Percentiles rank a stretch among this genome's conserved stretches.
These are phyloP conservation scores for Rhineura floridana DNA, from an alignment of 2,113 vertebrate species.

Conservation along the genomic window DNA sequence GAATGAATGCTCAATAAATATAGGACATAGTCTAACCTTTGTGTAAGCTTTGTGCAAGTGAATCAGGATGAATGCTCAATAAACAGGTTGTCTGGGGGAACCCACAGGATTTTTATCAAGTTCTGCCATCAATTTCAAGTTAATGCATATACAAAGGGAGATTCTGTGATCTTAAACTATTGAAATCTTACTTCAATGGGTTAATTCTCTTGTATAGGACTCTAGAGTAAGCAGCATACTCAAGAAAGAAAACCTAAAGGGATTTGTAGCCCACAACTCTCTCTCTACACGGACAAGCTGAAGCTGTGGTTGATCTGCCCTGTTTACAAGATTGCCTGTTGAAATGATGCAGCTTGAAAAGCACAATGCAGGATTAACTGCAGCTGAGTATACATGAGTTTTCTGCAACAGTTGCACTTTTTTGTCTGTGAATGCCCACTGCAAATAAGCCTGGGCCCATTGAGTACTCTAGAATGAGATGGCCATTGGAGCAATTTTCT, in stretches of 20 bases:
- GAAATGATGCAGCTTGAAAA: not conserved
- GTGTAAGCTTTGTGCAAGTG: too few species aligned
- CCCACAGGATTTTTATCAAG: too few species aligned
- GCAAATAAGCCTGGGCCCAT: not conserved
- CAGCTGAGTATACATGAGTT: not conserved
- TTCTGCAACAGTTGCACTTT: not conserved
- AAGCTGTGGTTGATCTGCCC: accelerated
- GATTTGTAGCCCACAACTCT: not conserved
- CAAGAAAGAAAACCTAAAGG: too few species aligned
- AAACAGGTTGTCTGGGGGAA: too few species aligned
- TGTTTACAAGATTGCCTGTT: not conserved
- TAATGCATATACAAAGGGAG: not conserved
- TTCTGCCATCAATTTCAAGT: not conserved
- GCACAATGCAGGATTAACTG: accelerated
- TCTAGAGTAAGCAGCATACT: not conserved
- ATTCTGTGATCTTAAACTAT: too few species aligned
- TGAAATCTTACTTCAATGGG: not conserved
- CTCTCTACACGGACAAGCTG: not conserved
- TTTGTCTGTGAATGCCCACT: not conserved
- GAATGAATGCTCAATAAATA: too few species aligned
- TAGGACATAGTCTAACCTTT: too few species aligned
- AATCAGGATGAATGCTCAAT: too few species aligned
- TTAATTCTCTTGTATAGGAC: too few species aligned
- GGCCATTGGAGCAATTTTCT: not conserved
- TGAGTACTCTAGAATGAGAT: not conserved